Evolutionary conservation across 2,113 vertebrate species (phyloP), one percentile per base, ranked within the genome.

Genomic region (Pelobates fuscus): DNA sequence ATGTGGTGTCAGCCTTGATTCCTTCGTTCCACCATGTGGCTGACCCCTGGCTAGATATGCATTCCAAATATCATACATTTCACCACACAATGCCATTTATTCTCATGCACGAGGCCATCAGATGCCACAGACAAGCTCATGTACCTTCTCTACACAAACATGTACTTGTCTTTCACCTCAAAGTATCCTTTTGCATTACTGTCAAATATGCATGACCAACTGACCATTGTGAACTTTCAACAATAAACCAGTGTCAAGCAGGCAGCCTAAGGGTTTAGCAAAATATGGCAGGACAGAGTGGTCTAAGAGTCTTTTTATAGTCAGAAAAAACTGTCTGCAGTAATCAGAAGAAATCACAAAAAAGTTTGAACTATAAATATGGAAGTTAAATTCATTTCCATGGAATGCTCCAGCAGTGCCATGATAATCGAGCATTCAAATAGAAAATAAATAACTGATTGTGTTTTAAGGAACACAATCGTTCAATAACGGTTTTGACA

Each of bases 141-240:
- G 12, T 71, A 71, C 70, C 70, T 71, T 63, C 30, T 30, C 11
- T 8, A 71, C 15, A 71, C 59, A 71, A 71, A 63, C 59, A 52
- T 61, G 43, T 52, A 59, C 43, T 71, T 71, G 59, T 71, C 24
- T 41, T 61, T 71, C 25, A 44, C 37, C 43, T 32, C 41, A 46
- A 23, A 23, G 7, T 46, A 10, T 29, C 6, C 58, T 46, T 20
- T 29, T 37, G n/a, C 10, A 4, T 20, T 20, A 44, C 17, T 14
- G 32, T 8, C 18, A 30, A 54, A 20, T 21, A 69, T n/a, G 49
- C 58, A 71, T 71, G 41, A 60, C 69, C 57, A 71, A 61, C 41
- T 46, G 69, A 61, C 69, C 58, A 71, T 70, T 54, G 59, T 61
- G 25, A 24, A 21, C 30, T 14, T 71, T 18, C 18, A 49, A 71